Evolutionary conservation across 2,113 vertebrate species (phyloP), one percentile per base, ranked within the genome.

Genomic region (Scolopax mira): DNA sequence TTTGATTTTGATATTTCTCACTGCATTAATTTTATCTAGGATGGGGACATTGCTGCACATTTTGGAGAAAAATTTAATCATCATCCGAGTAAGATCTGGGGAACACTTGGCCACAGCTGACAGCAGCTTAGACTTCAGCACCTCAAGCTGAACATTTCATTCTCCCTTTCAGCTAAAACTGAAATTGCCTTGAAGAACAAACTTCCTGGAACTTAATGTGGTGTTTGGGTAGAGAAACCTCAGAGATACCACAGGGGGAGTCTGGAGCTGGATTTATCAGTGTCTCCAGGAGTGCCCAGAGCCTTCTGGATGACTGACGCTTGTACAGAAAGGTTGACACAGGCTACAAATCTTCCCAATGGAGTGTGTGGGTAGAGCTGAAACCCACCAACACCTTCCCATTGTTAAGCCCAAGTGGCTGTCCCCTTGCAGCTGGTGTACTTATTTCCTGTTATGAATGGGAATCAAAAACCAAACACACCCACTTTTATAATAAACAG

Each of bases 31-130:
- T 96, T 79, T 88, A 46, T 58, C 58, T 92, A 83, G 24, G 11
- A 78, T 79, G 51, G 73, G 81, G 21, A 39, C 52, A 74, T 85
- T 85, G 92, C 58, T 89, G 66, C 58, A 42, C 11, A 48, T 91
- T 93, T 97, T 70, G 77, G 41, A 58, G 84, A 94, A 84, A 37
- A 88, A 83, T 92, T 66, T 70, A 13, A 65, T 84, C 88, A 74
- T 71, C 33, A 69, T 73, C 72, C 55, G 77, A 71, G 41, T 71
- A 80, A 90, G 31, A 66, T 57, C 39, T 80, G 31, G 35, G 42
- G 65, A 69, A 89, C 12, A n/a, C 8, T 41, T 19, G 24, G 41
- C 9, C 61, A 73, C 0, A 0, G 37, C 31, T 18, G 14, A 69
- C 22, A 72, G 22, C 33, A 79, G 33, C 27, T 57, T 72, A 52